Conservation (phyloP, 2,113 vertebrate genomes). For the Heliornis fulica region DNA sequence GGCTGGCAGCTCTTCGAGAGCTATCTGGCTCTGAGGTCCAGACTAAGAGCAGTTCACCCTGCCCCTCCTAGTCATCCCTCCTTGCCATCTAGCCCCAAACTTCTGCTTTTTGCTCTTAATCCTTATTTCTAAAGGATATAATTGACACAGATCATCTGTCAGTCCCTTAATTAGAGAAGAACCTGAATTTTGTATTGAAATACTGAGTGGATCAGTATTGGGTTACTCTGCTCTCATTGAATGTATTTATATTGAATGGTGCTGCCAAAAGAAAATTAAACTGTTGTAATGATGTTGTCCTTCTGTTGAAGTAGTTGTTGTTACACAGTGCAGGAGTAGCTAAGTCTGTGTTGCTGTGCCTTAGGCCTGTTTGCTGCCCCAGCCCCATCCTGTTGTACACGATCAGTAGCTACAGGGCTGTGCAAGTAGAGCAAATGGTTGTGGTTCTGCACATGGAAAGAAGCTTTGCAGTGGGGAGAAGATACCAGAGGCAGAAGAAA, state of each 20-base stretch:
- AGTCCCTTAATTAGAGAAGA: not conserved
- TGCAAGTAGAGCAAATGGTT: fast-evolving
- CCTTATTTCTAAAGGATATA: not conserved
- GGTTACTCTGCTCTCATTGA: not conserved
- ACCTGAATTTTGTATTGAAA: not conserved
- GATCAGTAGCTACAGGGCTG: fast-evolving
- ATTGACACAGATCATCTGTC: not conserved
- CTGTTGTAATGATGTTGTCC: fast-evolving
- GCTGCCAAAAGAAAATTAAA: not conserved
- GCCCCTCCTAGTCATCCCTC: not conserved
- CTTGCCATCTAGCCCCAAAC: not conserved
- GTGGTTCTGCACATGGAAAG: fast-evolving
- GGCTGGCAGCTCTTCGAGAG: not conserved
- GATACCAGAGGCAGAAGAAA: fast-evolving
- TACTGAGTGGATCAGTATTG: not conserved
- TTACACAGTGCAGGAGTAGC: fast-evolving
- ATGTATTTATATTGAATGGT: fast-evolving
- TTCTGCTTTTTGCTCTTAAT: not conserved
- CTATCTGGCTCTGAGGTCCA: not conserved
- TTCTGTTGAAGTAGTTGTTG: fast-evolving
- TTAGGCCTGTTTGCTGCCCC: not conserved
- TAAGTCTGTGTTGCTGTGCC: fast-evolving
- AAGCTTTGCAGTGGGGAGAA: not conserved
- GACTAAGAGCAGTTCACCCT: not conserved
- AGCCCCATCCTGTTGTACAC: fast-evolving